These are phyloP conservation scores for Megastigmus dorsalis DNA, from an alignment of 2,888 invertebrate species.

Conservation along the genomic window DNA sequence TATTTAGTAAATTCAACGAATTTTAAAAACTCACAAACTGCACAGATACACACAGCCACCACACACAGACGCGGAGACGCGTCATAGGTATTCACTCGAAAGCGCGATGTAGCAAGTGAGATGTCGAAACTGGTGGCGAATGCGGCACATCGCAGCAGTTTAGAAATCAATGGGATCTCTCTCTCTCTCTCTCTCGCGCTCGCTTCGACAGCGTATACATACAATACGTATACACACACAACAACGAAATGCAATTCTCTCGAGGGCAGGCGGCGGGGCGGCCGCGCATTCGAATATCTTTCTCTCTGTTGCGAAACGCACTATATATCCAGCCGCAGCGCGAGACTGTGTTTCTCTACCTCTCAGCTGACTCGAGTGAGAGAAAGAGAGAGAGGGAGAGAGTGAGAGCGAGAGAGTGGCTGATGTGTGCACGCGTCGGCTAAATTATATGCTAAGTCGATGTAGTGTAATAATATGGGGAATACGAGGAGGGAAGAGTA, in stretches of 20 bases:
- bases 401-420: neutral
- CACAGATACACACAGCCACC: too few relatives aligned
- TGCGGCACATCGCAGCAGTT: neutral
- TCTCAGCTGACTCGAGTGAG: neutral
- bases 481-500: too few relatives aligned
- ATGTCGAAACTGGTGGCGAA: neutral
- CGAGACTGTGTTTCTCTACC: neutral
- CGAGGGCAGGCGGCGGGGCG: slow-evolving; percentile 3
- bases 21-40: neutral
- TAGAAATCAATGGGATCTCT: neutral
- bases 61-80: too few relatives aligned
- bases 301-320: neutral
- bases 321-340: too few relatives aligned
- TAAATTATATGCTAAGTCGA: too few relatives aligned
- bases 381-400: too few relatives aligned
- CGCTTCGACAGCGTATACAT: neutral
- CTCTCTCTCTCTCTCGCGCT: neutral
- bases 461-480: too few relatives aligned
- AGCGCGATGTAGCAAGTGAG: neutral
- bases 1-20: slow-evolving; percentile 10
- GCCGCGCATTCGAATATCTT: neutral
- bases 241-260: slow-evolving; percentile 19
- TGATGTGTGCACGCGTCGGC: neutral
- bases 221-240: neutral
- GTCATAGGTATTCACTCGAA: too few relatives aligned